A percentile compares a stretch with the other conserved stretches of the same genome.
Evolutionary conservation across 64 coral and sea anemone species (phyloP).

Genomic region (Pachyseris speciosa): DNA sequence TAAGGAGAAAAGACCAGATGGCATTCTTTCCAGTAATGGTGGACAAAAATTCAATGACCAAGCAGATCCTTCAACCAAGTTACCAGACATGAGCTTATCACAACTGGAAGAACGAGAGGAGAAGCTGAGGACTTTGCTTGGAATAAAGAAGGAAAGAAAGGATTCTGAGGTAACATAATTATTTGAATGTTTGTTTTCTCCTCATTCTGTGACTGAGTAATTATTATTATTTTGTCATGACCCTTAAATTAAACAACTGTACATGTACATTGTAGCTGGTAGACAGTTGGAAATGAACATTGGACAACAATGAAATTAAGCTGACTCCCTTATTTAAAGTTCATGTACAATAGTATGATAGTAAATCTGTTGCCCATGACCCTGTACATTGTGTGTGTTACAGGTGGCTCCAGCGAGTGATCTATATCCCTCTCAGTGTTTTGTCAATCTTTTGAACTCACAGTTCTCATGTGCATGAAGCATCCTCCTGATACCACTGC

Average conservation of each 20-base stretch:
- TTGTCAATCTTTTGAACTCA: too few relatives aligned
- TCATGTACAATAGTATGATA: too few relatives aligned
- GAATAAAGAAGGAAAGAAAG: conserved; percentile 46
- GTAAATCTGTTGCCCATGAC: too few relatives aligned
- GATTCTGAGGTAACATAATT: conserved; percentile 38
- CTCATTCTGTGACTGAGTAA: too few relatives aligned
- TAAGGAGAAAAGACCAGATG: neutral
- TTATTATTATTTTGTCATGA: too few relatives aligned
- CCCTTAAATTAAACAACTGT: too few relatives aligned
- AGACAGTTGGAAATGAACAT: neutral
- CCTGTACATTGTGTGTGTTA: too few relatives aligned
- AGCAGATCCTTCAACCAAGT: neutral
- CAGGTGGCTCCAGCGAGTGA: too few relatives aligned
- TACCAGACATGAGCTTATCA: neutral
- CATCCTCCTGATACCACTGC: too few relatives aligned
- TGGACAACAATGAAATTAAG: neutral
- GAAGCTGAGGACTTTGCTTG: conserved; percentile 30
- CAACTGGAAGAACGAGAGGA: conserved; percentile 27
- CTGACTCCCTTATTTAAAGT: too few relatives aligned
- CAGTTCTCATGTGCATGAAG: too few relatives aligned
- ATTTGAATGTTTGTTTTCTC: neutral
- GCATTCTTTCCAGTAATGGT: neutral
- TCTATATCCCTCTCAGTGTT: too few relatives aligned
- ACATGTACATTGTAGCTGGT: neutral
- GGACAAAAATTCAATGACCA: neutral